Conservation (phyloP, 2,888 invertebrate species). For the Xestoiulus laeticollis region DNA sequence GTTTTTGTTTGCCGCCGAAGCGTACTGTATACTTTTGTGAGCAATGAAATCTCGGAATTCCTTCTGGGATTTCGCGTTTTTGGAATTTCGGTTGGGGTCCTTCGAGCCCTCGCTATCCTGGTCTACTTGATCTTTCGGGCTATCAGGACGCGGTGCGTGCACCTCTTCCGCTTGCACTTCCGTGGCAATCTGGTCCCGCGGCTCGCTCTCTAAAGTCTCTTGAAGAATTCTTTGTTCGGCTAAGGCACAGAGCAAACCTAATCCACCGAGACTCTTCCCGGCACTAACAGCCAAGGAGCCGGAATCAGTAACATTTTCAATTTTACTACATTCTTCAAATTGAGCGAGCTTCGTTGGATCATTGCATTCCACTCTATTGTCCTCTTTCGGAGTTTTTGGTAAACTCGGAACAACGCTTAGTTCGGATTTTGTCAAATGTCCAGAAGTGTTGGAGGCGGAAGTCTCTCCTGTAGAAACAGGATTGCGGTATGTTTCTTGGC, state of each 20-base stretch:
- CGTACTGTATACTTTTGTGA: conserved; percentile 61
- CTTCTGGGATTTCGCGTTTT: conserved; percentile 60
- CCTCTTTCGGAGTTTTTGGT: background rate
- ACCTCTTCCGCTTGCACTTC: background rate
- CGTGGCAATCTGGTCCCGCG: background rate
- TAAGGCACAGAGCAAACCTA: conserved; percentile 81
- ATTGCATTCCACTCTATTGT: background rate
- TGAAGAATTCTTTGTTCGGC: conserved; percentile 85
- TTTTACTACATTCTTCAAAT: background rate
- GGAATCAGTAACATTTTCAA: background rate
- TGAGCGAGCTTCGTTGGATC: background rate
- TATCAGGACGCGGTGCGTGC: background rate
- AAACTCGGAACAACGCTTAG: background rate
- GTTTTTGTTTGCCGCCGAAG: conserved; percentile 52
- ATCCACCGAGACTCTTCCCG: conserved; percentile 61
- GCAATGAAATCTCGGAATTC: conserved; percentile 62
- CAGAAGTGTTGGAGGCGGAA: background rate
- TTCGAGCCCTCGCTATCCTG: background rate
- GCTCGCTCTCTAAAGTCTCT: conserved; percentile 65
- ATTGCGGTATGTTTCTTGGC: conserved; percentile 67
- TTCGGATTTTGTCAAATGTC: background rate
- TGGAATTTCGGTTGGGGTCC: conserved; percentile 46
- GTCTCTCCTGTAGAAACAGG: background rate
- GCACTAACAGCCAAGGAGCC: background rate
- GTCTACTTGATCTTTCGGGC: background rate